Base-by-base conservation (phyloP, 2,888 invertebrate species). In the Drosophila glabriapex region DNA sequence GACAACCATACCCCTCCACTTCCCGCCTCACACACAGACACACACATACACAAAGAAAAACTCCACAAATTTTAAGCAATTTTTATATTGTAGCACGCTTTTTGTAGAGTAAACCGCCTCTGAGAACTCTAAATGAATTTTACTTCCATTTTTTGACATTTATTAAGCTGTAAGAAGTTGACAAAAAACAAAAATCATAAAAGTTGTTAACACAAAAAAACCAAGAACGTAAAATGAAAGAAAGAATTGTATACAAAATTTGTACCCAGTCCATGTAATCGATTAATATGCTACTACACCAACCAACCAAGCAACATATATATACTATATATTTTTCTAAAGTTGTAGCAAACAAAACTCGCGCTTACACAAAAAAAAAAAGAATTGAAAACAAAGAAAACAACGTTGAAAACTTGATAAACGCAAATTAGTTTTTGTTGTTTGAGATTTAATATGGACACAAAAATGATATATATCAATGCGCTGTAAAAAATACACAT, bases 181-280 rank as follows among this genome's bases (percentile, higher is more conserved):
- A 62, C 10, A 53, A 43, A 55, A 71, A 68, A 54, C 22, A 19
- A 63, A 60, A 22, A 33, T 25, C 46, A 49, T 53, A 56, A 69
- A 76, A 63, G 29, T 82, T 79, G 73, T 76, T 82, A 65, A 76
- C 59, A 80, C 59, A 64, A 67, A 76, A 25, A 68, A 55, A 49
- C 39, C 35, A 54, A 50, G 28, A 59, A 52, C 22, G 28, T 65
- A 72, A 43, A 25, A 25, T 54, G 33, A 55, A 28, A 56, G 14
- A 59, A 62, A 74, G 29, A 87, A 90, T 78, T 88, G 90, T 85
- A 88, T 85, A 85, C 90, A 85, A 82, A 69, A 80, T 83, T 90
- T 85, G 74, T 85, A 85, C 87, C 87, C 87, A 89, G 91, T 87
- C 87, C 91, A 87, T 90, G 72, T 90, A 87, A 90, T 87, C 89